These are phyloP conservation scores for Cryptoblepharus egeriae DNA, from an alignment of 2,797 vertebrate species.

Conservation along the genomic window DNA sequence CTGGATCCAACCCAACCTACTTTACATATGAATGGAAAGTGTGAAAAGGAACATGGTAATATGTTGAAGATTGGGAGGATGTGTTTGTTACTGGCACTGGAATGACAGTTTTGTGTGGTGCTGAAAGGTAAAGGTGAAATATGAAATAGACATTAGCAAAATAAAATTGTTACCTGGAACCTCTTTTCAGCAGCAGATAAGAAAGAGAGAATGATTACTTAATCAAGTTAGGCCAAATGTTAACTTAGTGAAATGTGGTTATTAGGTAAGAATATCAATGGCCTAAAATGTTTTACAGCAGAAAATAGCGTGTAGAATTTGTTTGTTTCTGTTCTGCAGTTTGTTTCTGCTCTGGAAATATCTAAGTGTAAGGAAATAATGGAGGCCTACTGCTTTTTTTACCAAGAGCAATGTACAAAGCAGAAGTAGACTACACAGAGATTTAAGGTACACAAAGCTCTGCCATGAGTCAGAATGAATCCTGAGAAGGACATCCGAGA, in stretches of 20 bases:
- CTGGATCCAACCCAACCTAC: too few species aligned
- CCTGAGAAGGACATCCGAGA: background rate
- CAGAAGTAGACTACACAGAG: slow-evolving; percentile 22
- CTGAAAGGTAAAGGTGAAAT: slow-evolving; percentile 54
- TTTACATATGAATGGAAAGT: background rate
- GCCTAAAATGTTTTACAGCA: slow-evolving; percentile 19
- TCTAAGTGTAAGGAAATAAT: slow-evolving; percentile 16
- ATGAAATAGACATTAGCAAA: slow-evolving; percentile 59
- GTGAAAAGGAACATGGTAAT: slow-evolving; percentile 1
- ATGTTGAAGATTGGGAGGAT: slow-evolving; percentile 29
- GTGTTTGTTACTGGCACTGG: slow-evolving; percentile 34
- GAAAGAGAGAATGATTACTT: slow-evolving; percentile 75
- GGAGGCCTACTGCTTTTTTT: background rate
- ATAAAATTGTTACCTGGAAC: slow-evolving; percentile 90
- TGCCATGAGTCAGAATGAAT: background rate
- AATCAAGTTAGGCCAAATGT: slow-evolving; percentile 59
- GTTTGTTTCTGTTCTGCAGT: slow-evolving; percentile 30
- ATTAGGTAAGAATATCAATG: slow-evolving; percentile 20
- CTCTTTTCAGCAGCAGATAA: slow-evolving; percentile 91
- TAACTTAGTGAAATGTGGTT: slow-evolving; percentile 43
- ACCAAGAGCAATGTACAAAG: background rate
- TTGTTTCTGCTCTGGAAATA: slow-evolving; percentile 36
- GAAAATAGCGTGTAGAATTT: slow-evolving; percentile 38
- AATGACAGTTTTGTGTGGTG: slow-evolving; percentile 53
- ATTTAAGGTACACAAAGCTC: background rate